Evolutionary conservation across 2,113 vertebrate species (phyloP).

Genomic region (Tupaia chinensis): DNA sequence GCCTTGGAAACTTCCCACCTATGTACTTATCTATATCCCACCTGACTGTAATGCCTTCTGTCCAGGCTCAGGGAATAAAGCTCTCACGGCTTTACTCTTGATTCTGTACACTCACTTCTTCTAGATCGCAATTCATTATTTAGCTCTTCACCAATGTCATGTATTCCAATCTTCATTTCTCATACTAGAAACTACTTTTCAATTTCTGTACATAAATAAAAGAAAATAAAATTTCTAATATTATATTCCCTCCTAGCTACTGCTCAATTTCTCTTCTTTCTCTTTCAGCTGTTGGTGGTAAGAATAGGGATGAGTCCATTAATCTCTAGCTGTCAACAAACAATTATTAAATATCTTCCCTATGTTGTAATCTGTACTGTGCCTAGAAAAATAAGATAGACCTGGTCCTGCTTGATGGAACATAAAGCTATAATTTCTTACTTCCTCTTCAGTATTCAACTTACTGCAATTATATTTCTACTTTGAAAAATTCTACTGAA

Average conservation of each 20-base stretch:
- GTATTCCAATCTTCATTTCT: not conserved
- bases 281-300: not conserved
- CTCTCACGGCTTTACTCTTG: not conserved
- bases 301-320: not conserved
- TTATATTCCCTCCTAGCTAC: not conserved
- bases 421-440: not conserved
- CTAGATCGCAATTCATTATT: not conserved
- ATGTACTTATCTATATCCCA: not conserved
- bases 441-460: not conserved
- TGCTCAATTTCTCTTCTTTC: not conserved
- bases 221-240: conserved; percentile 43
- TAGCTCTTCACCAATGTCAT: not conserved
- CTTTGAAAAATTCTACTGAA: not conserved
- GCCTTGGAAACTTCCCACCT: not conserved
- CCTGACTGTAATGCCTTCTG: not conserved
- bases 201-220: conserved; percentile 8
- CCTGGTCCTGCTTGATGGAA: not conserved
- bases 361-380: not conserved
- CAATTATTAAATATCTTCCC: not conserved
- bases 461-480: not conserved
- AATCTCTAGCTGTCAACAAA: not conserved
- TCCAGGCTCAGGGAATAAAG: not conserved
- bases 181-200: not conserved
- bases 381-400: not conserved
- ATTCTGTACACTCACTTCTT: not conserved